A percentile compares a stretch with the other conserved stretches of the same genome.
phyloP scores from a whole-genome alignment of 1,140 invertebrate genomes.

The Trachelipus rathkii region DNA sequence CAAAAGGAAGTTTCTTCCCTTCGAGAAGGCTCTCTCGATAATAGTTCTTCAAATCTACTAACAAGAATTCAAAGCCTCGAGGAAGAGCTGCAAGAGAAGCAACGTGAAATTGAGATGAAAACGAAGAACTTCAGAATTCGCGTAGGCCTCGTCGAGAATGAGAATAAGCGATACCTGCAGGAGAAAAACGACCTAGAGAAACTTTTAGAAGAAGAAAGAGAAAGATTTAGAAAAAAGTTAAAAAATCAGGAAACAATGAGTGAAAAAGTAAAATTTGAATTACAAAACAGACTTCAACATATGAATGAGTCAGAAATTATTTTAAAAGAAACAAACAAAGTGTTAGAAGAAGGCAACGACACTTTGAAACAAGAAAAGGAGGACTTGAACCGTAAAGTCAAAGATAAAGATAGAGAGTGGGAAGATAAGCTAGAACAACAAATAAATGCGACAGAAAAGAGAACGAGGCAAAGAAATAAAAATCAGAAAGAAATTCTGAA shows the following conservation, averaged over 20 bases:
- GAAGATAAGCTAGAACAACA: slow-evolving; percentile 21
- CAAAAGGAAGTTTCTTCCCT: not conserved
- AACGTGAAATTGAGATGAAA: not conserved
- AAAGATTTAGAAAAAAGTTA: slow-evolving; percentile 21
- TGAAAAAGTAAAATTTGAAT: not conserved
- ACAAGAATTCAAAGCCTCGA: not conserved
- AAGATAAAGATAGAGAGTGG: slow-evolving; percentile 16
- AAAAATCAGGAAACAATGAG: slow-evolving; percentile 19
- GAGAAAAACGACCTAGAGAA: slow-evolving; percentile 21
- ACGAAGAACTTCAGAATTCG: not conserved
- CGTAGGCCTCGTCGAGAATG: slow-evolving; percentile 16
- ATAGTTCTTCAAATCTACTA: not conserved
- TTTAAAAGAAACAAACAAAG: not conserved
- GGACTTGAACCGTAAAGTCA: slow-evolving; percentile 16
- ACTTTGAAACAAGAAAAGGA: no score
- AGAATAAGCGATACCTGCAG: slow-evolving; percentile 21
- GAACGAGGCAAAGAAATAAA: slow-evolving; percentile 16
- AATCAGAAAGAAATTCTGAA: no score
- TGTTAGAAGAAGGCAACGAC: not conserved
- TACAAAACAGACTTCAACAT: slow-evolving; percentile 10
- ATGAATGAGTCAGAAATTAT: slow-evolving; percentile 16
- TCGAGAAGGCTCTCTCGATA: not conserved
- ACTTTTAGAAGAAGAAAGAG: slow-evolving; percentile 23
- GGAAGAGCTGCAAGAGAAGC: not conserved
- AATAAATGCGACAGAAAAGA: slow-evolving; percentile 21